phyloP scores from a whole-genome alignment of 2,113 vertebrate genomes.

The Hyperopisus bebe region DNA sequence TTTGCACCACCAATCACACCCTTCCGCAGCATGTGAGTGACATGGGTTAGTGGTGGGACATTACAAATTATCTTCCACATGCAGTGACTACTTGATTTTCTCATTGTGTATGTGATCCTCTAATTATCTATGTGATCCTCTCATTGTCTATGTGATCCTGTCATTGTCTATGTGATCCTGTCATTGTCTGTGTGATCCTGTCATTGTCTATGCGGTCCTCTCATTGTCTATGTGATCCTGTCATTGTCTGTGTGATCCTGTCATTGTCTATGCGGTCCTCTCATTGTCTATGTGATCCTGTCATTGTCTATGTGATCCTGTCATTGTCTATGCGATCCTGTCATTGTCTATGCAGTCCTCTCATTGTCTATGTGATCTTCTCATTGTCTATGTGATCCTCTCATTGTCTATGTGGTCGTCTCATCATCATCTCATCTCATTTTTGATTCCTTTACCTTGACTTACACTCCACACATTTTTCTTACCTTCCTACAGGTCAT shows the following conservation, averaged over 20 bases:
- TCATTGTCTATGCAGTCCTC: not conserved
- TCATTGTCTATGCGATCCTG: not conserved
- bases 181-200: no score
- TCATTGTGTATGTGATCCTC: not conserved
- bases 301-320: not conserved
- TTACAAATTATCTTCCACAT: not conserved
- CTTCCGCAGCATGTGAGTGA: constrained; percentile 43
- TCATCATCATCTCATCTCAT: not conserved
- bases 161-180: no score
- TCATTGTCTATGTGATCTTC: not conserved
- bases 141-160: no score
- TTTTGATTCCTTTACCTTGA: not conserved
- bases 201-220: no score
- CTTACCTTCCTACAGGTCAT: not conserved
- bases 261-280: not conserved
- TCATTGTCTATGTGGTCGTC: not conserved
- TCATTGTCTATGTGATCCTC: not conserved
- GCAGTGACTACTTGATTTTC: not conserved
- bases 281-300: not conserved
- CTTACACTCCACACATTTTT: not conserved
- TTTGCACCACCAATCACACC: constrained; percentile 55
- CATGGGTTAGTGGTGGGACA: not conserved
- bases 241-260: no score
- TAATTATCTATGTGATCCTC: not conserved
- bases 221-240: no score